Base-by-base conservation (phyloP, 2,888 invertebrate species). In the Antheraea yamamai region DNA sequence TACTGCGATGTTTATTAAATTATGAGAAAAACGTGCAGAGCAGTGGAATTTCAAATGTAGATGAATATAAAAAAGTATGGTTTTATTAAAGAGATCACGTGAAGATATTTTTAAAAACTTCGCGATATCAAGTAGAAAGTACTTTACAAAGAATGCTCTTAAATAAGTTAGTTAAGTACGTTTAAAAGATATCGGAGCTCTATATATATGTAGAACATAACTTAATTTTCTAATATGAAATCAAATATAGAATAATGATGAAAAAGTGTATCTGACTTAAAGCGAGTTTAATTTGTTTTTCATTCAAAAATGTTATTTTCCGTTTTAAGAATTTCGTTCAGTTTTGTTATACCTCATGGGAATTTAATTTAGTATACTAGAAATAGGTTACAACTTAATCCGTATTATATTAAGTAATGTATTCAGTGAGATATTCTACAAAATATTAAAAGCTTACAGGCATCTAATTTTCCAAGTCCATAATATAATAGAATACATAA, bases 401-500 rank as follows among this genome's bases (percentile, higher is more conserved):
- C 6, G n/a, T 58, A 23, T 58, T n/a, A 23, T 3, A 4, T 4
- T 1, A n/a, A 58, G 23, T 23, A n/a, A n/a, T n/a, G 10, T 58
- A 58, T 1, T 20, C 23, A 58, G 0, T 58, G 20, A 10, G n/a
- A 66, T 47, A 7, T 47, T 47, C 10, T 47, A 1, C 12, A 47
- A 39, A 47, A 47, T 47, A 47, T 47, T 47, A 47, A 47, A 47
- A 47, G 12, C 47, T 47, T 47, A 12, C 2, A 68, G 14, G 68
- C 20, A 35, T 16, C 35, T 68, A 35, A 68, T 35, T 68, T 68
- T 7, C 20, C 35, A 18, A 68, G 68, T 30, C 76, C 75, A 16
- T 68, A 68, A 68, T 35, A 35, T 68, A 35, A 68, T 18, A 70
- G 39, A 70, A 20, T 35, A 70, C 20, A 39, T 70, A 39, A 70